These are phyloP conservation scores for Drosophila repleta DNA, from an alignment of 1,140 invertebrate genomes.

Conservation along the genomic window DNA sequence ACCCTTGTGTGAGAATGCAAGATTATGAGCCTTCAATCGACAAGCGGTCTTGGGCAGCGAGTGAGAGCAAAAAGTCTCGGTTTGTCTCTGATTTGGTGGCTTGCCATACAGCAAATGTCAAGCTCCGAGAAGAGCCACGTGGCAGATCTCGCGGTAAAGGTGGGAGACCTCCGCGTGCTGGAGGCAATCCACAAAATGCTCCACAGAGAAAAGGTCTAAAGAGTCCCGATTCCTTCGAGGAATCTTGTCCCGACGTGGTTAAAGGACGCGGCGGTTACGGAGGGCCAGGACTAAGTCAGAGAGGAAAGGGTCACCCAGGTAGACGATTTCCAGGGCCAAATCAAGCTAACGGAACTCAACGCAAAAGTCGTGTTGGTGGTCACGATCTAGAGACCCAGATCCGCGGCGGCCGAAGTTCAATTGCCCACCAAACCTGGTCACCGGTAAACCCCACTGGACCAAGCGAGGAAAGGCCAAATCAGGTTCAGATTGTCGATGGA, in stretches of 20 bases:
- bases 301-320: no score
- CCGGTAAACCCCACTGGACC: no score
- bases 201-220: not conserved
- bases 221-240: no score
- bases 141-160: not conserved
- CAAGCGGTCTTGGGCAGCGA: constrained; percentile 69
- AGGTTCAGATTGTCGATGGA: not conserved
- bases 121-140: not conserved
- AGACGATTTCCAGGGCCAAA: no score
- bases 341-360: no score
- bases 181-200: not conserved
- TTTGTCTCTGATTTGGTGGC: constrained; percentile 68
- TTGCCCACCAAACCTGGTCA: no score
- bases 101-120: constrained; percentile 45
- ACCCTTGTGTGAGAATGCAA: constrained; percentile 65
- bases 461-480: not conserved
- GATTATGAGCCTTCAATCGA: constrained; percentile 70
- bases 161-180: not conserved
- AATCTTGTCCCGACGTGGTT: not conserved
- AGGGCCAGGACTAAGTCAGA: constrained; percentile 3
- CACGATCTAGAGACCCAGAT: not conserved
- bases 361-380: not conserved
- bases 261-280: not conserved
- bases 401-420: not conserved
- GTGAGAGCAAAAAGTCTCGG: constrained; percentile 58